Percentiles rank a stretch among this genome's conserved stretches.
Evolutionary conservation across 2,888 invertebrate genomes (phyloP).

Genomic region (Cryptocephalus primarius): DNA sequence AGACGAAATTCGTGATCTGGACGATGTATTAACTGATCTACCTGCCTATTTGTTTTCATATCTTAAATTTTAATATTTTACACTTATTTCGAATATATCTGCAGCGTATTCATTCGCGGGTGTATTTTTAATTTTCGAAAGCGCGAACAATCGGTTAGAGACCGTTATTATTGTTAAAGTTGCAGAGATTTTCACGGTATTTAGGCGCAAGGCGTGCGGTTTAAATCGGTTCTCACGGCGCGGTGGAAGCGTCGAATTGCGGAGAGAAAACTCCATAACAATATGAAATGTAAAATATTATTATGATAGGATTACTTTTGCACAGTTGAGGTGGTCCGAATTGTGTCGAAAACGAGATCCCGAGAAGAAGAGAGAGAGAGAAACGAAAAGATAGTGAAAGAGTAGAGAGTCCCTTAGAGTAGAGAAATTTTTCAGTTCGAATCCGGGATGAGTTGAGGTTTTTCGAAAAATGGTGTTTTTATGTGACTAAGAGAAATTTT

Average conservation of each 20-base stretch:
- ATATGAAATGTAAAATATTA: conserved; percentile 42
- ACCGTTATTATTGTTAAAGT: background rate
- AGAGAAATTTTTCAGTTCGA: no score
- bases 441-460: no score
- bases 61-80: no score
- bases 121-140: no score
- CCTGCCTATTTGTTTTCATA: no score
- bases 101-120: no score
- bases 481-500: no score
- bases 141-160: no score
- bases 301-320: conserved; percentile 59
- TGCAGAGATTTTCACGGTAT: background rate
- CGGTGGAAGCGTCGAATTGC: background rate
- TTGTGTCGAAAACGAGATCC: conserved; percentile 19
- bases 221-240: conserved; percentile 14
- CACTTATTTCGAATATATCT: no score
- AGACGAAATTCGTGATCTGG: no score
- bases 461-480: no score
- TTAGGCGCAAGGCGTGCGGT: background rate
- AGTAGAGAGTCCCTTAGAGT: background rate
- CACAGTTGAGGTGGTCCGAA: conserved; percentile 55
- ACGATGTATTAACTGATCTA: no score
- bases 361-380: background rate
- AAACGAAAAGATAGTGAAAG: background rate
- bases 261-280: conserved; percentile 26